These are phyloP conservation scores for Capromys pilorides DNA, from an alignment of 2,797 vertebrate genomes.

Conservation along the genomic window DNA sequence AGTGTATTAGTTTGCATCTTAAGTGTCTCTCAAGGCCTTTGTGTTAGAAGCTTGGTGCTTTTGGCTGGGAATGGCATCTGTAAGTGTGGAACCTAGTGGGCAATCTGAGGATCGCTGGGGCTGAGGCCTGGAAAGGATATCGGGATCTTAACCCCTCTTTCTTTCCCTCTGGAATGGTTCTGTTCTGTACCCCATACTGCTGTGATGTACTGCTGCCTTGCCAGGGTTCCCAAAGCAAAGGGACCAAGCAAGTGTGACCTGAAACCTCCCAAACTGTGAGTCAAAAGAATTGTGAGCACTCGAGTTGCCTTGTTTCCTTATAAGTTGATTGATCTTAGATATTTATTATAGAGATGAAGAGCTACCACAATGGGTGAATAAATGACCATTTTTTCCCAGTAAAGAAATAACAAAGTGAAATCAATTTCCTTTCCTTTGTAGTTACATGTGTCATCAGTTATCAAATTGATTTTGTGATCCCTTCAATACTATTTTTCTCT, in stretches of 20 bases:
- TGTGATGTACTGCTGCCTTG: not conserved
- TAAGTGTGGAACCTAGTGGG: not conserved
- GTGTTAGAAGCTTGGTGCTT: not conserved
- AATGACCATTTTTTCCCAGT: not conserved
- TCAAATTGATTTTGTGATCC: constrained; percentile 23
- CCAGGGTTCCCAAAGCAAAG: not conserved
- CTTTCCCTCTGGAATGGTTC: not conserved
- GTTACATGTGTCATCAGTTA: constrained; percentile 5
- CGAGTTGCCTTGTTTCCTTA: not conserved
- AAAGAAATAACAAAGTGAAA: constrained; percentile 34
- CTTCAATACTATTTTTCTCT: constrained; percentile 26
- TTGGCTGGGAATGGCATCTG: not conserved
- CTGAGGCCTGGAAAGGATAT: not conserved
- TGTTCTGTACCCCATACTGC: not conserved
- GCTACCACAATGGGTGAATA: not conserved
- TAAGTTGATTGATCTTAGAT: not conserved
- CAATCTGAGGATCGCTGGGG: no score
- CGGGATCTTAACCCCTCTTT: not conserved
- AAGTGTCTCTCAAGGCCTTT: not conserved
- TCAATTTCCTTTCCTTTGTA: not conserved
- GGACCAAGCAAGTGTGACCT: not conserved
- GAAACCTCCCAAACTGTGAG: not conserved
- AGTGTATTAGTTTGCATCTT: not conserved
- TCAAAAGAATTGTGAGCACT: not conserved
- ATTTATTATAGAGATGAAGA: not conserved